These are phyloP conservation scores for Pachliopta kotzebuea DNA, from an alignment of 2,888 invertebrate genomes.

Conservation along the genomic window DNA sequence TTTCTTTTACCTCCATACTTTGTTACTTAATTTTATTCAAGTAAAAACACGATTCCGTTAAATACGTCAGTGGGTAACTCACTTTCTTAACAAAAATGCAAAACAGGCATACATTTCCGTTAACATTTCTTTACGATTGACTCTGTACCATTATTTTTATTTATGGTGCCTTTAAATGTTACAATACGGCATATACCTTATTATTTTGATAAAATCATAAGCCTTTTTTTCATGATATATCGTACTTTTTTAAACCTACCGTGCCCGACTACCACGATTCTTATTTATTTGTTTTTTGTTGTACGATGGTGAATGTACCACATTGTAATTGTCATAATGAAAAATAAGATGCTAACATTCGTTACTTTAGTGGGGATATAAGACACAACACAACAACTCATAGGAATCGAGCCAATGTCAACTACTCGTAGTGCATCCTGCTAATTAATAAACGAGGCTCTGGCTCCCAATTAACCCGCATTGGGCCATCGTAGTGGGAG, in stretches of 20 bases:
- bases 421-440: too few relatives aligned
- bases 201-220: neutral
- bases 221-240: neutral
- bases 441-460: too few relatives aligned
- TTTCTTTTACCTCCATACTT: neutral
- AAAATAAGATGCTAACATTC: too few relatives aligned
- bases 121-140: slow-evolving; percentile 6
- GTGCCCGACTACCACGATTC: too few relatives aligned
- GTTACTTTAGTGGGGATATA: too few relatives aligned
- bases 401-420: too few relatives aligned
- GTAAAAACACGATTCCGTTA: slow-evolving; percentile 2
- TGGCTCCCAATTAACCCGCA: too few relatives aligned
- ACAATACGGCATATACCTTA: neutral
- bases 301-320: too few relatives aligned
- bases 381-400: too few relatives aligned
- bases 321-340: too few relatives aligned
- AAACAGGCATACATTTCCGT: slow-evolving; percentile 16
- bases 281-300: too few relatives aligned
- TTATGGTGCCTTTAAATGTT: slow-evolving; percentile 14
- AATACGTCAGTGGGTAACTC: slow-evolving; percentile 3
- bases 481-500: too few relatives aligned
- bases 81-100: slow-evolving; percentile 23
- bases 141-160: slow-evolving; percentile 13
- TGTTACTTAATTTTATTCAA: slow-evolving; percentile 14
- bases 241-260: neutral